phyloP scores from a whole-genome alignment of 2,797 vertebrate genomes.

The Acridotheres tristis region DNA sequence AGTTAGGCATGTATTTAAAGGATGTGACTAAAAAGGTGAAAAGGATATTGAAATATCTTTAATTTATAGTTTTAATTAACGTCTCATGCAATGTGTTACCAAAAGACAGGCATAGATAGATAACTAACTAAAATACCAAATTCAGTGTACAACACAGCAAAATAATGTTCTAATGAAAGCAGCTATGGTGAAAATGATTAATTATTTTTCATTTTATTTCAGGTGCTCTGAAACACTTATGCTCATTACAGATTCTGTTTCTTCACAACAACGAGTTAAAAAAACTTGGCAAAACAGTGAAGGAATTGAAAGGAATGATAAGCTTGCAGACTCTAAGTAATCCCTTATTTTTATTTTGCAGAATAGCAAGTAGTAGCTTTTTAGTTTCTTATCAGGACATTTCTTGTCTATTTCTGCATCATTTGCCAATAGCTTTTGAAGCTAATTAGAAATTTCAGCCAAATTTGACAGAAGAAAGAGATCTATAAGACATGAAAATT shows the following conservation, averaged over 20 bases:
- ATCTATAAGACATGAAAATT: neutral
- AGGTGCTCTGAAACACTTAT: conserved; percentile 76
- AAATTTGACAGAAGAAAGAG: neutral
- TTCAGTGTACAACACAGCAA: neutral
- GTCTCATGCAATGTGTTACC: neutral
- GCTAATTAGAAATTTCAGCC: neutral
- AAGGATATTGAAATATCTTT: neutral
- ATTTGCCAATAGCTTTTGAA: conserved; percentile 4
- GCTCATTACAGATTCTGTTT: conserved; percentile 72
- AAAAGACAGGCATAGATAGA: neutral
- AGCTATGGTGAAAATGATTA: neutral
- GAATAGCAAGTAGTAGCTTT: neutral
- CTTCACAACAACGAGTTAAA: conserved; percentile 83
- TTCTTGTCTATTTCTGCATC: neutral
- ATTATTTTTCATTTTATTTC: conserved; percentile 11
- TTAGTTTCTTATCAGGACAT: neutral
- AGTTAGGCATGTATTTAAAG: neutral
- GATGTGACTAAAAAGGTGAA: neutral
- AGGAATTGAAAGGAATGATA: conserved; percentile 79
- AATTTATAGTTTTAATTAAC: neutral
- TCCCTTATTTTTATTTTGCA: neutral
- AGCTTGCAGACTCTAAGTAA: conserved; percentile 80
- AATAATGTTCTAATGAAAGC: neutral
- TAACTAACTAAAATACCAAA: neutral
- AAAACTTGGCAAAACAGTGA: conserved; percentile 73